These are phyloP conservation scores for Alloscopus bannaensis DNA, from an alignment of 2,888 invertebrate species.

Conservation along the genomic window DNA sequence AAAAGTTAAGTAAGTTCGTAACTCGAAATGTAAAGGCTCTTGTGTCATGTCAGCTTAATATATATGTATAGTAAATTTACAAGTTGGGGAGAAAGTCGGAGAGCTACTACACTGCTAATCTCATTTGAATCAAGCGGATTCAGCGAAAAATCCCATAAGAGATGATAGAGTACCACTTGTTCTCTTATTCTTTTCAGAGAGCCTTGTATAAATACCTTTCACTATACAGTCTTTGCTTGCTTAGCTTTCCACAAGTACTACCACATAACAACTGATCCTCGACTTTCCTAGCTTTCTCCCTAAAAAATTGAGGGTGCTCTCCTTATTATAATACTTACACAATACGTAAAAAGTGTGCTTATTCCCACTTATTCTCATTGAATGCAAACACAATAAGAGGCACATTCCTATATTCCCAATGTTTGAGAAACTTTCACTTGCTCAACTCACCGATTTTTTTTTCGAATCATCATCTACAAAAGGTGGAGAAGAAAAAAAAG, in stretches of 20 bases:
- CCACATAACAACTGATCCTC: constrained; percentile 12
- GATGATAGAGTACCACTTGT: constrained; percentile 68
- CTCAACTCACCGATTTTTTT: constrained; percentile 41
- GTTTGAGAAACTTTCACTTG: constrained; percentile 41
- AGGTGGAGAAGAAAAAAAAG: constrained; percentile 35
- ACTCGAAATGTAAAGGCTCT: constrained; percentile 33
- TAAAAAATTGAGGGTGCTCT: neutral
- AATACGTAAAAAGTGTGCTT: constrained; percentile 40
- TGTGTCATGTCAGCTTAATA: constrained; percentile 54
- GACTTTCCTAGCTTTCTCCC: neutral
- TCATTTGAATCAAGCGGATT: constrained; percentile 71
- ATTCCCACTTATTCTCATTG: constrained; percentile 31
- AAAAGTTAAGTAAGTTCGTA: constrained; percentile 12
- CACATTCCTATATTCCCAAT: neutral
- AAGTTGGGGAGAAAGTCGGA: constrained; percentile 23
- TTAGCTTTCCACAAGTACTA: constrained; percentile 61
- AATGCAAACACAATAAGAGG: no score
- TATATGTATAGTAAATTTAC: constrained; percentile 46
- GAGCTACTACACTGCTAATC: constrained; percentile 65
- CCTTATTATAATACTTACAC: constrained; percentile 36
- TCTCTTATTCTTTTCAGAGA: constrained; percentile 62
- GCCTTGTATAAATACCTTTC: constrained; percentile 30
- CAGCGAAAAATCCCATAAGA: constrained; percentile 68
- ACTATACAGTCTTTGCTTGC: constrained; percentile 55
- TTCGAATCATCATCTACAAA: constrained; percentile 44